These are phyloP conservation scores for Lasiommata megera DNA, from an alignment of 2,888 invertebrate genomes.

Conservation along the genomic window DNA sequence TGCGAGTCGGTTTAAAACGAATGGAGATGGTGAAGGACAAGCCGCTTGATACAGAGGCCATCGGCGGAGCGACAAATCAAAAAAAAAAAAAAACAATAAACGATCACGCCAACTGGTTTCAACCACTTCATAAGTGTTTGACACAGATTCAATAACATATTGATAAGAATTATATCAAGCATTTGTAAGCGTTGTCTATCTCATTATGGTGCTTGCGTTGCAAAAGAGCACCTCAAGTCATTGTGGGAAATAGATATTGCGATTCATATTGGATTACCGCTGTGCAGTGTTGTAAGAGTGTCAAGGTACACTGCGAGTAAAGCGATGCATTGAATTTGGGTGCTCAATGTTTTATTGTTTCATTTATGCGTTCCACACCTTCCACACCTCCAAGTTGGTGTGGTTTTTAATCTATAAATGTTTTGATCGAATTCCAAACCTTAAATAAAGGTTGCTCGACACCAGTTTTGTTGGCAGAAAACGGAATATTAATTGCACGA, in stretches of 20 bases:
- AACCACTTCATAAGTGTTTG: slow-evolving; percentile 12
- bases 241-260: slow-evolving; percentile 57
- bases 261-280: slow-evolving; percentile 58
- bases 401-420: not conserved
- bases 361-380: not conserved
- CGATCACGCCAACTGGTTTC: slow-evolving; percentile 27
- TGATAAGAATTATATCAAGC: slow-evolving; percentile 2
- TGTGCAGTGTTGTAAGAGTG: slow-evolving; percentile 51
- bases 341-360: not conserved
- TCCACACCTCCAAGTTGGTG: too few relatives aligned
- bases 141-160: slow-evolving; percentile 17
- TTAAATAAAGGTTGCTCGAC: not conserved
- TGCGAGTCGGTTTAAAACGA: slow-evolving; percentile 14
- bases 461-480: not conserved
- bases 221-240: slow-evolving; percentile 31
- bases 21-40: slow-evolving; percentile 27
- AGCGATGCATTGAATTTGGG: slow-evolving; percentile 33
- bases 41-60: slow-evolving; percentile 27
- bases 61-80: slow-evolving; percentile 39
- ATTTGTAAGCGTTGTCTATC: slow-evolving; percentile 5
- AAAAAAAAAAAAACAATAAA: slow-evolving; percentile 31
- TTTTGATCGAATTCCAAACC: not conserved
- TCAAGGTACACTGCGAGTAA: slow-evolving; percentile 54
- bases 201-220: slow-evolving; percentile 26
- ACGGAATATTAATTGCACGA: slow-evolving; percentile 8